Percentiles rank a stretch among this genome's conserved stretches.
These are phyloP conservation scores for Mormyrus iriodes DNA, from an alignment of 2,113 vertebrate genomes.

Conservation along the genomic window DNA sequence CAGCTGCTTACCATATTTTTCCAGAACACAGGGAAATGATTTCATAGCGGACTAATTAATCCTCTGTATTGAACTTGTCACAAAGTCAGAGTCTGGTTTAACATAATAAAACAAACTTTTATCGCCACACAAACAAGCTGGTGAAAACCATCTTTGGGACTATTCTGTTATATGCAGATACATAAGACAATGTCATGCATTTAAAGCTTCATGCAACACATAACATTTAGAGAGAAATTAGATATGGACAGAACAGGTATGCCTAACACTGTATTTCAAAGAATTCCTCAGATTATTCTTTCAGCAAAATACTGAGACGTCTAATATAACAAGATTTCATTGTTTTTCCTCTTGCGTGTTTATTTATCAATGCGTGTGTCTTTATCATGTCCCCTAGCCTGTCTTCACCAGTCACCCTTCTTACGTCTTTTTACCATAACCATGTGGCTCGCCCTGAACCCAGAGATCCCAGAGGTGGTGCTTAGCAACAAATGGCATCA, in stretches of 20 bases:
- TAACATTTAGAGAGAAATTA: background rate
- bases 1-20: background rate
- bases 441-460: conserved; percentile 9
- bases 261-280: background rate
- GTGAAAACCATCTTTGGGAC: background rate
- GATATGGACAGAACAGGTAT: background rate
- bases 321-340: no score
- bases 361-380: background rate
- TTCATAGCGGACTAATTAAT: background rate
- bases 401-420: background rate
- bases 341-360: background rate
- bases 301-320: no score
- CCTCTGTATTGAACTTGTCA: background rate
- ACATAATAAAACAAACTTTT: background rate
- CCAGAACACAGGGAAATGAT: background rate
- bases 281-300: no score
- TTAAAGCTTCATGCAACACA: background rate
- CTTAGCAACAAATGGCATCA: conserved; percentile 29
- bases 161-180: background rate
- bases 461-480: conserved; percentile 13
- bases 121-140: background rate
- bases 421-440: conserved; percentile 13
- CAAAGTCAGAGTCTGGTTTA: background rate
- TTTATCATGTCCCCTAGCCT: background rate
- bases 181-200: background rate